phyloP scores from a whole-genome alignment of 2,888 invertebrate species.

The Helobdella robusta region DNA sequence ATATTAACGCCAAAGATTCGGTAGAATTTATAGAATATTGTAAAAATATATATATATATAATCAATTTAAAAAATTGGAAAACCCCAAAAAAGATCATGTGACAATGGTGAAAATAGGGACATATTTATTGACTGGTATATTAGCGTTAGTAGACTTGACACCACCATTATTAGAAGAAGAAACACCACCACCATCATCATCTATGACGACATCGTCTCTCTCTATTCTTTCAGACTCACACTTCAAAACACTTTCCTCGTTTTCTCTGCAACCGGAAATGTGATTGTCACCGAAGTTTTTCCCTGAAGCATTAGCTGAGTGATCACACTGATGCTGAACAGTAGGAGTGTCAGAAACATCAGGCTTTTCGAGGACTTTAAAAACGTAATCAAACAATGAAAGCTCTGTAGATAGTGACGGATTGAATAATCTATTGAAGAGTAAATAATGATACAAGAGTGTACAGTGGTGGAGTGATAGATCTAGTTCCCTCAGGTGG shows the following conservation, averaged over 20 bases:
- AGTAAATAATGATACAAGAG: slow-evolving; percentile 13
- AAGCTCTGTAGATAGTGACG: slow-evolving; percentile 3
- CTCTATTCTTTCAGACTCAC: neutral
- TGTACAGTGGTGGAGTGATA: slow-evolving; percentile 9
- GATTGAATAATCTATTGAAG: slow-evolving; percentile 13
- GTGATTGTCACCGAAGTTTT: neutral
- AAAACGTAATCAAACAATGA: slow-evolving; percentile 8
- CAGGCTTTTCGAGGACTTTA: neutral
- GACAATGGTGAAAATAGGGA: slow-evolving; percentile 18
- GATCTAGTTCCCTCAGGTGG: slow-evolving; percentile 7
- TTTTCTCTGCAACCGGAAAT: neutral
- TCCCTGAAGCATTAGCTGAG: neutral
- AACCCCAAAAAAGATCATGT: too few species aligned
- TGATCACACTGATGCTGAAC: neutral
- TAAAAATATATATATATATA: too few species aligned
- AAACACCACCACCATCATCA: neutral
- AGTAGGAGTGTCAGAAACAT: too few species aligned
- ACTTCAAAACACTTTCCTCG: neutral
- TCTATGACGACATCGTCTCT: neutral
- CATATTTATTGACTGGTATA: neutral
- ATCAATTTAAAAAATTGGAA: too few species aligned
- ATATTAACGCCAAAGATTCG: too few species aligned
- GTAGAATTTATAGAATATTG: too few species aligned
- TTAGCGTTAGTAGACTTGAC: neutral
- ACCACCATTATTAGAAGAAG: neutral